Conservation (phyloP, 1,140 invertebrate species). For the Samia ricini region DNA sequence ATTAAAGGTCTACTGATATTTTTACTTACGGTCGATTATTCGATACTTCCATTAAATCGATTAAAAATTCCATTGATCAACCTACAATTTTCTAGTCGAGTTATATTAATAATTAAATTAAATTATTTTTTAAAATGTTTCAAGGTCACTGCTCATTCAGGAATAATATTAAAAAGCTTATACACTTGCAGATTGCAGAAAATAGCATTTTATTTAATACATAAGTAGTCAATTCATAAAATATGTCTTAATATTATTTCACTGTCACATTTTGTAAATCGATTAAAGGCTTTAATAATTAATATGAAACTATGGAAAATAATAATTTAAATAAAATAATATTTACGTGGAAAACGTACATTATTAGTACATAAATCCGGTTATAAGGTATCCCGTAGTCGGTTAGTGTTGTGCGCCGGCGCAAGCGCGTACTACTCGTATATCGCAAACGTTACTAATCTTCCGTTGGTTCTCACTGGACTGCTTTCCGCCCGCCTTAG, state of each 20-base stretch:
- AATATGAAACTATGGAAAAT: neutral
- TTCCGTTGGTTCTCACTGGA: slow-evolving; percentile 41
- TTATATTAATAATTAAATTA: too few relatives aligned
- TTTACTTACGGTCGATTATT: too few relatives aligned
- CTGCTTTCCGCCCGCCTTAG: slow-evolving; percentile 20
- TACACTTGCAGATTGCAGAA: neutral
- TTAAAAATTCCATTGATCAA: too few relatives aligned
- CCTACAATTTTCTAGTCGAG: too few relatives aligned
- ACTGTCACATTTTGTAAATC: neutral
- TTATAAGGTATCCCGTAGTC: neutral
- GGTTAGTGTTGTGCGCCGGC: neutral
- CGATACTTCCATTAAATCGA: too few relatives aligned
- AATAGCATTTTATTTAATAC: too few relatives aligned
- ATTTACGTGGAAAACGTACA: neutral
- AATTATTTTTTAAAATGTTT: too few relatives aligned
- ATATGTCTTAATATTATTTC: neutral
- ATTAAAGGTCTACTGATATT: too few relatives aligned
- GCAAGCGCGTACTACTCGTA: slow-evolving; percentile 5
- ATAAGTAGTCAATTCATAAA: too few relatives aligned
- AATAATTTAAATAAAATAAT: neutral
- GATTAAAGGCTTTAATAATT: neutral
- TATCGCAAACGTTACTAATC: slow-evolving; percentile 27
- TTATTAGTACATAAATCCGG: neutral
- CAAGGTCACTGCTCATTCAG: too few relatives aligned
- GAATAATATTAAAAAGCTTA: neutral